Conservation (phyloP, 2,888 invertebrate genomes). For the Agrotis puta region DNA sequence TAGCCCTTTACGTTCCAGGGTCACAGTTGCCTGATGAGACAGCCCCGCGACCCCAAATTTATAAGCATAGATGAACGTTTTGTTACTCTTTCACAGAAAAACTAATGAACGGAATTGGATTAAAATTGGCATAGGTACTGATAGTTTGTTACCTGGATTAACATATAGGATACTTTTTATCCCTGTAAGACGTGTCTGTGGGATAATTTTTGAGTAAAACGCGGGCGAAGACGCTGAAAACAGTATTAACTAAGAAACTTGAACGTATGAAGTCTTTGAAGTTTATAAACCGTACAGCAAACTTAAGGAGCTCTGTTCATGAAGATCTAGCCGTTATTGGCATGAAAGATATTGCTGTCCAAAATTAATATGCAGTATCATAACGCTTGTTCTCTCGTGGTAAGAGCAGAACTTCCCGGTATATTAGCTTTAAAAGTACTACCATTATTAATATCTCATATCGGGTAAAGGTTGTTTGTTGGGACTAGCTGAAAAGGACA, state of each 20-base stretch:
- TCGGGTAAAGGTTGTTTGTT: background rate
- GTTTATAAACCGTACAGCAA: conserved; percentile 39
- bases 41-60: too few species aligned
- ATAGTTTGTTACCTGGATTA: too few species aligned
- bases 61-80: too few species aligned
- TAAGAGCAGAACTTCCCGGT: conserved; percentile 2
- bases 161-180: too few species aligned
- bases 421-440: conserved; percentile 5
- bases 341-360: conserved; percentile 30
- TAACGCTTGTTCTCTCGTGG: conserved; percentile 18
- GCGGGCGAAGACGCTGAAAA: too few species aligned
- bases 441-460: background rate
- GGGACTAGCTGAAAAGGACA: background rate
- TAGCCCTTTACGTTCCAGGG: too few species aligned
- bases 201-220: too few species aligned
- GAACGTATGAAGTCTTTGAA: conserved; percentile 22
- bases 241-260: background rate
- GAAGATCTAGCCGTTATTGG: conserved; percentile 29
- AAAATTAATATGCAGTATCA: conserved; percentile 38
- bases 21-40: too few species aligned
- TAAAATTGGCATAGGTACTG: too few species aligned
- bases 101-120: too few species aligned
- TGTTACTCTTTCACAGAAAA: too few species aligned
- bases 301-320: conserved; percentile 36
- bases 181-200: too few species aligned